Evolutionary conservation across 2,888 invertebrate genomes (phyloP), one percentile per base, ranked within the genome.

Genomic region (Chironomus riparius): DNA sequence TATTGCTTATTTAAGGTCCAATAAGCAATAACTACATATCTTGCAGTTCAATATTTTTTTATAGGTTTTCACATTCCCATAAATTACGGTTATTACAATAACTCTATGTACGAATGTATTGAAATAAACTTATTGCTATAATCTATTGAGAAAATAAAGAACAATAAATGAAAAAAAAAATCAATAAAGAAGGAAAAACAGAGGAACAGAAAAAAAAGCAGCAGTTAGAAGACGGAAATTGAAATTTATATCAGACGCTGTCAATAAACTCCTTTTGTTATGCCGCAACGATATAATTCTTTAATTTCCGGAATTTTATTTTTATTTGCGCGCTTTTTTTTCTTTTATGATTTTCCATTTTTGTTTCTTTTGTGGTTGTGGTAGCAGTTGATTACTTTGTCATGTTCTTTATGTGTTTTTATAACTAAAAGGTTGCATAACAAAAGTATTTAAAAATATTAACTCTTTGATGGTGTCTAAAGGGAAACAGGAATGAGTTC

Each of bases 201-300:
- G 18, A 18, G 56, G 15, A 56, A n/a, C n/a, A 50, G 50, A n/a
- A 10, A 38, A n/a, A 15, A n/a, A 56, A 65, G 65, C 12, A 21
- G 65, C 65, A 65, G 18, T 65, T 65, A 21, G 24, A 24, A 21
- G 65, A 65, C 65, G 65, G 65, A 65, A 65, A 65, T 65, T 65
- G 65, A 65, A 65, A 65, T 65, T 65, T 65, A 65, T 65, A 65
- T 65, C 65, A 65, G 24, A 65, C 65, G 24, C 22, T 65, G 65
- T 65, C 65, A 65, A 65, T 65, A 65, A 65, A 65, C 22, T 65
- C 24, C 65, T 65, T 65, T 65, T 65, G 65, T 65, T 65, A 18
- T 56, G 56, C 15, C 56, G 18, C 56, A 56, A 56, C 56, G 56
- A 56, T 56, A 56, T 56, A 56, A 56, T 56, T 56, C 56, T 56